These are phyloP conservation scores for Avahi laniger DNA, from an alignment of 2,797 vertebrate species.

Conservation along the genomic window DNA sequence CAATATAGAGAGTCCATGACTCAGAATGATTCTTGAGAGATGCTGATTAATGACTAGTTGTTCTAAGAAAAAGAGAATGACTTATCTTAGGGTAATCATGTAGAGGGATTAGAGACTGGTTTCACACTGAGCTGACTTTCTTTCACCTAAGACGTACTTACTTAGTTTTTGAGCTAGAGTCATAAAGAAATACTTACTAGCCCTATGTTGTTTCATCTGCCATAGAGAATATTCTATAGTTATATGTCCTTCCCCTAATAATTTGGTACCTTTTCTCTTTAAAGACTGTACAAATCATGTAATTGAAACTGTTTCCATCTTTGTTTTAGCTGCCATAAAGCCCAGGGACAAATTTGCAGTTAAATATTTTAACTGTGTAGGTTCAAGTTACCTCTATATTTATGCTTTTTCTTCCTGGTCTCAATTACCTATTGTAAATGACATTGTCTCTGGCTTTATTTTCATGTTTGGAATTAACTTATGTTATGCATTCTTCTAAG, in stretches of 20 bases:
- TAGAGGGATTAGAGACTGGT: neutral
- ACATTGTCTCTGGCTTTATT: neutral
- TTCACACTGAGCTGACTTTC: neutral
- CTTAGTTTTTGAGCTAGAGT: constrained; percentile 11
- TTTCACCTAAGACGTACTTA: neutral
- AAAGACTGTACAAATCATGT: neutral
- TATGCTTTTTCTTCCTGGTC: neutral
- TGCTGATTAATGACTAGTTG: neutral
- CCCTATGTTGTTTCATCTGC: neutral
- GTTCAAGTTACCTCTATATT: neutral
- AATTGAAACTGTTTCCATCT: neutral
- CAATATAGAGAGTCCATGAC: neutral
- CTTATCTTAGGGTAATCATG: neutral
- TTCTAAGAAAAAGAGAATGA: neutral
- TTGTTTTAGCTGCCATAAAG: neutral
- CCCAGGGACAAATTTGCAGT: neutral
- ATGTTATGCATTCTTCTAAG: neutral
- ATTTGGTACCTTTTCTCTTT: neutral
- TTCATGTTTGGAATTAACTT: constrained; percentile 2
- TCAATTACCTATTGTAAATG: neutral
- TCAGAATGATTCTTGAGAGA: constrained; percentile 11
- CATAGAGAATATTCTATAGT: neutral
- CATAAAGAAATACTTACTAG: neutral
- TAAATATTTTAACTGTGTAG: neutral
- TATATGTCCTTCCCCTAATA: neutral